Percentiles rank a stretch among this genome's conserved stretches.
phyloP scores from a whole-genome alignment of 2,113 vertebrate species.

The Oncorhynchus keta region DNA sequence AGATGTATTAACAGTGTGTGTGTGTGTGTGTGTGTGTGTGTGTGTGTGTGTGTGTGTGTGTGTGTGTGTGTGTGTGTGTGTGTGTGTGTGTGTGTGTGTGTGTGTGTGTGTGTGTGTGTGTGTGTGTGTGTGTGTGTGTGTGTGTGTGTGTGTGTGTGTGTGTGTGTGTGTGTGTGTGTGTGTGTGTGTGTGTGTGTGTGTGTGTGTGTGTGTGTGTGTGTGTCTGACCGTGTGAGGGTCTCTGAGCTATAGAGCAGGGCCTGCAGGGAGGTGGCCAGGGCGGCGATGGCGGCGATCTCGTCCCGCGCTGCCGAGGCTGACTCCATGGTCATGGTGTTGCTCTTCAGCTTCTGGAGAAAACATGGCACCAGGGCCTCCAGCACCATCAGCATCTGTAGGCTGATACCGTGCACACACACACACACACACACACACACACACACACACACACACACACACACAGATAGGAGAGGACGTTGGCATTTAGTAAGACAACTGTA shows the following conservation, averaged over 20 bases:
- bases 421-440: not conserved
- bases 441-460: not conserved
- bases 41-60: too few species aligned
- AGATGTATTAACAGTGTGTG: not conserved
- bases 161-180: too few species aligned
- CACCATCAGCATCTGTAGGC: constrained; percentile 99
- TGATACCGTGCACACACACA: constrained; percentile 40
- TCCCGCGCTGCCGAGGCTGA: constrained; percentile 89
- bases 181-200: not conserved
- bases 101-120: not conserved
- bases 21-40: too few species aligned
- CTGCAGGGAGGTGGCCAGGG: constrained; percentile 92
- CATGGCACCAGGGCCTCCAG: constrained; percentile 95
- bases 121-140: too few species aligned
- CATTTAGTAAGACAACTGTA: too few species aligned
- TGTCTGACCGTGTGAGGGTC: constrained; percentile 87
- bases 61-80: too few species aligned
- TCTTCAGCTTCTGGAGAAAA: constrained; percentile 91
- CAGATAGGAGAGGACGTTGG: not conserved
- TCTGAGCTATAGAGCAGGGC: constrained; percentile 96
- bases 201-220: not conserved
- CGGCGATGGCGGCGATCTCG: constrained; percentile 92
- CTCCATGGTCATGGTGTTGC: constrained; percentile 86
- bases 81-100: not conserved
- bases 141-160: too few species aligned